phyloP scores from a whole-genome alignment of 53 echinoderm and acorn worm species.

The Echinarachnius parma region DNA sequence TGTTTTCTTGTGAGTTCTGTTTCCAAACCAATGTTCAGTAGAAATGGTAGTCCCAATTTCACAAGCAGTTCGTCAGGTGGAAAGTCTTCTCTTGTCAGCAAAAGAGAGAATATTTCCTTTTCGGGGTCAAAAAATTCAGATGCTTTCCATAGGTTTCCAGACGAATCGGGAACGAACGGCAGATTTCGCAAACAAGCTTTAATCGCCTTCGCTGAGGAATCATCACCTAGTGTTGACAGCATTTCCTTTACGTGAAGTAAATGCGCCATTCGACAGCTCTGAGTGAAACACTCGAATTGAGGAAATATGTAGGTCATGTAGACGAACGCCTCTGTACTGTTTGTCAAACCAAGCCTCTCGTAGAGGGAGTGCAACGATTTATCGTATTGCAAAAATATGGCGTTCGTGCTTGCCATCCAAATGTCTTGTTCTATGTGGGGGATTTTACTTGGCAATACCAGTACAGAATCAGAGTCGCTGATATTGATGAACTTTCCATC shows the following conservation, averaged over 20 bases:
- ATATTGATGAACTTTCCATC: slow-evolving; percentile 12
- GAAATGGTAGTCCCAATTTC: not conserved
- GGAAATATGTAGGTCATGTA: slow-evolving; percentile 15
- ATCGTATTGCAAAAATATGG: slow-evolving; percentile 11
- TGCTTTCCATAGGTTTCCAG: slow-evolving; percentile 2
- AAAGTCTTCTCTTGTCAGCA: not conserved
- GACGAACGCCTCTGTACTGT: not conserved
- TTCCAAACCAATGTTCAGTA: slow-evolving; percentile 22
- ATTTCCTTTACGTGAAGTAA: too few relatives aligned
- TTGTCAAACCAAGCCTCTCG: not conserved
- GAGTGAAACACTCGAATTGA: not conserved
- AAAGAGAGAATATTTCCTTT: not conserved
- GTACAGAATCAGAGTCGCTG: not conserved
- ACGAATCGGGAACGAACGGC: not conserved
- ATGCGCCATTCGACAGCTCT: slow-evolving; percentile 19
- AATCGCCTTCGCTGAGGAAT: too few relatives aligned
- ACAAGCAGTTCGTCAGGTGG: not conserved
- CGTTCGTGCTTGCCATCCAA: not conserved
- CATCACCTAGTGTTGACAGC: too few relatives aligned
- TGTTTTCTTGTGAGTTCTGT: not conserved
- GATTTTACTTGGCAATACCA: slow-evolving; percentile 14
- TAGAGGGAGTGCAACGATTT: not conserved
- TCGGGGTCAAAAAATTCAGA: slow-evolving; percentile 9
- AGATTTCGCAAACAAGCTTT: too few relatives aligned
- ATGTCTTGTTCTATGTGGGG: not conserved